Conservation (phyloP, 2,888 invertebrate species). For the Venustoraphidia nigricollis region DNA sequence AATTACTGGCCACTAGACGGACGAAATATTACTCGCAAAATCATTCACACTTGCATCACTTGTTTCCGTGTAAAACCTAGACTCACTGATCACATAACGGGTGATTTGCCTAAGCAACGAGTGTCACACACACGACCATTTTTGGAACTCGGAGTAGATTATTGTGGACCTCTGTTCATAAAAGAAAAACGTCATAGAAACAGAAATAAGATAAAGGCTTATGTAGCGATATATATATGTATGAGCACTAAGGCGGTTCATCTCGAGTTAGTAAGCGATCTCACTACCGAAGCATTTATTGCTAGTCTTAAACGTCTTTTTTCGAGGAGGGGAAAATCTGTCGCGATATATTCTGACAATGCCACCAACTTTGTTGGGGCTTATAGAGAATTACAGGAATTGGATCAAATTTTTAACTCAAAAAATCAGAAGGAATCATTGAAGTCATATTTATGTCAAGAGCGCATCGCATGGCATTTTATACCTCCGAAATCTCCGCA, state of each 20-base stretch:
- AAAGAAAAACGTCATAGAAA: too few species aligned
- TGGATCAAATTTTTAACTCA: not conserved
- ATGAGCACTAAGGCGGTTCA: too few species aligned
- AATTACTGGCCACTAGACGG: slow-evolving; percentile 10
- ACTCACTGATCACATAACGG: slow-evolving; percentile 11
- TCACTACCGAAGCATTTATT: too few species aligned
- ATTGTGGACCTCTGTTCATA: slow-evolving; percentile 11
- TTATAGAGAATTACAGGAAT: not conserved
- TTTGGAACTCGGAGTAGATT: slow-evolving; percentile 11
- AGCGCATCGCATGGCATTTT: slow-evolving; percentile 13
- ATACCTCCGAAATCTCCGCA: slow-evolving; percentile 12
- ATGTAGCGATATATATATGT: too few species aligned
- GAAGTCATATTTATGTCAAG: not conserved
- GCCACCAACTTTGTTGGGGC: too few species aligned
- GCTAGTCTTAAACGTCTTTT: too few species aligned
- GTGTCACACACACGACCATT: slow-evolving; percentile 9
- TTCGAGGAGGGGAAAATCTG: too few species aligned
- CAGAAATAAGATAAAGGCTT: too few species aligned
- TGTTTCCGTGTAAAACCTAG: slow-evolving; percentile 6
- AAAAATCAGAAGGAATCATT: not conserved
- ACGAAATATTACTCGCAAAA: slow-evolving; percentile 4
- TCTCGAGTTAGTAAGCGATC: too few species aligned
- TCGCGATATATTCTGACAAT: too few species aligned
- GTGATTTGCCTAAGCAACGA: slow-evolving; percentile 11
- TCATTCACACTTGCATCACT: slow-evolving; percentile 8